A percentile compares a stretch with the other conserved stretches of the same genome.
Conservation (phyloP, 2,113 vertebrate genomes). For the Zapus hudsonius region DNA sequence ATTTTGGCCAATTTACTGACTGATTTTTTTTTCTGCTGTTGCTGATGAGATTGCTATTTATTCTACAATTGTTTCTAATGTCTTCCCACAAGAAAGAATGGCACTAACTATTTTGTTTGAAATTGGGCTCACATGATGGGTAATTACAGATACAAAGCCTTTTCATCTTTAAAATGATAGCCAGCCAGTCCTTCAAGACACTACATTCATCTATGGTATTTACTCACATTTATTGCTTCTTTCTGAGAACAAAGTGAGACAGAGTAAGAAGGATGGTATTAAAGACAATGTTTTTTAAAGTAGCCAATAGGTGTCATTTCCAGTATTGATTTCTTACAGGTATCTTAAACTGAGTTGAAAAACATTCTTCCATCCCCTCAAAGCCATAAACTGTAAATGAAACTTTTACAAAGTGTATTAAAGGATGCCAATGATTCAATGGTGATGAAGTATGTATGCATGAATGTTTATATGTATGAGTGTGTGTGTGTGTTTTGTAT, state of each 20-base stretch:
- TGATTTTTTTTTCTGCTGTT: constrained; percentile 24
- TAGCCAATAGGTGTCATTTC: background rate
- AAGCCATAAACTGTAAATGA: background rate
- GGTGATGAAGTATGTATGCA: background rate
- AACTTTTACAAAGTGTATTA: background rate
- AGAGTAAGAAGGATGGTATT: constrained; percentile 12
- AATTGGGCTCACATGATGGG: constrained; percentile 62
- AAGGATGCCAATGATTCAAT: background rate
- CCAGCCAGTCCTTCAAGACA: constrained; percentile 49
- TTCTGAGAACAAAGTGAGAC: constrained; percentile 42
- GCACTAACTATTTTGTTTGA: constrained; percentile 59
- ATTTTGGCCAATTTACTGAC: constrained; percentile 49
- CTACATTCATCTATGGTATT: constrained; percentile 42
- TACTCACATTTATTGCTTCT: constrained; percentile 56
- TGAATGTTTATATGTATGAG: background rate
- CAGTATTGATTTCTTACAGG: background rate
- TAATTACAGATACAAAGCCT: constrained; percentile 71
- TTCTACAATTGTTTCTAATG: constrained; percentile 67
- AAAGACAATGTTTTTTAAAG: constrained; percentile 18
- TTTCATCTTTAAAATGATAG: constrained; percentile 38
- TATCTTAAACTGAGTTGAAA: constrained; percentile 13
- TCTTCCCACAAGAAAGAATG: constrained; percentile 52
- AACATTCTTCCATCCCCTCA: background rate
- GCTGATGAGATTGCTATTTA: constrained; percentile 38
- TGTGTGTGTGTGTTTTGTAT: background rate